Percentiles rank a stretch among this genome's conserved stretches.
phyloP scores from a whole-genome alignment of 23 tunicate genomes.

The Trididemnum nubilum region DNA sequence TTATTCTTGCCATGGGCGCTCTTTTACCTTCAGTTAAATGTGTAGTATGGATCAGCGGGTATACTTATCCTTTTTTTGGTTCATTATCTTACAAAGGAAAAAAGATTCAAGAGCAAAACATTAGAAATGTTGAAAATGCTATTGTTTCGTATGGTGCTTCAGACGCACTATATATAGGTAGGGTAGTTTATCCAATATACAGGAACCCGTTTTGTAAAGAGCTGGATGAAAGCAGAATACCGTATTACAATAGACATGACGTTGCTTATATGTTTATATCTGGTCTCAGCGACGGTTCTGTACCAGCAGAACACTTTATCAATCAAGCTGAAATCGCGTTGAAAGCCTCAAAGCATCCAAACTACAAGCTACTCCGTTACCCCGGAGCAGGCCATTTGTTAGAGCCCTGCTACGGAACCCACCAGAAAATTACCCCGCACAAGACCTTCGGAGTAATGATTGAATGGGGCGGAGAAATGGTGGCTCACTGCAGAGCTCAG shows the following conservation, averaged over 20 bases:
- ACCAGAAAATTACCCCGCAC: slow-evolving; percentile 20
- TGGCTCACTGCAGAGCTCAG: slow-evolving; percentile 72
- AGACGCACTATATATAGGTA: neutral
- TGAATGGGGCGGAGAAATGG: slow-evolving; percentile 62
- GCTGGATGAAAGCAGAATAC: slow-evolving; percentile 7
- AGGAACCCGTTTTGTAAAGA: neutral
- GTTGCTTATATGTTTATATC: slow-evolving; percentile 49
- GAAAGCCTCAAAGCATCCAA: slow-evolving; percentile 32
- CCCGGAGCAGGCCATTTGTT: slow-evolving; percentile 63
- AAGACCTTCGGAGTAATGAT: neutral
- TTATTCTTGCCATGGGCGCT: slow-evolving; percentile 35
- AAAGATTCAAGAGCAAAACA: neutral
- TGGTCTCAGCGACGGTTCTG: slow-evolving; percentile 33
- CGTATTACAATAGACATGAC: slow-evolving; percentile 30
- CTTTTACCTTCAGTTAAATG: slow-evolving; percentile 24
- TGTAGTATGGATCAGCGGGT: slow-evolving; percentile 46
- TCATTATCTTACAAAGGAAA: slow-evolving; percentile 12
- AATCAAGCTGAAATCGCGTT: slow-evolving; percentile 30
- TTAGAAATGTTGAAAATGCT: neutral
- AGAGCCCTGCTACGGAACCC: slow-evolving; percentile 49
- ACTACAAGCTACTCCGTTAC: slow-evolving; percentile 36
- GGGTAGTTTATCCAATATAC: slow-evolving; percentile 1
- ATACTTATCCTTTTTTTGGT: neutral
- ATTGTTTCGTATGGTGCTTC: neutral
- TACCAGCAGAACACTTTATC: slow-evolving; percentile 20